These are phyloP conservation scores for Myodes glareolus DNA, from an alignment of 2,113 vertebrate genomes.

Conservation along the genomic window DNA sequence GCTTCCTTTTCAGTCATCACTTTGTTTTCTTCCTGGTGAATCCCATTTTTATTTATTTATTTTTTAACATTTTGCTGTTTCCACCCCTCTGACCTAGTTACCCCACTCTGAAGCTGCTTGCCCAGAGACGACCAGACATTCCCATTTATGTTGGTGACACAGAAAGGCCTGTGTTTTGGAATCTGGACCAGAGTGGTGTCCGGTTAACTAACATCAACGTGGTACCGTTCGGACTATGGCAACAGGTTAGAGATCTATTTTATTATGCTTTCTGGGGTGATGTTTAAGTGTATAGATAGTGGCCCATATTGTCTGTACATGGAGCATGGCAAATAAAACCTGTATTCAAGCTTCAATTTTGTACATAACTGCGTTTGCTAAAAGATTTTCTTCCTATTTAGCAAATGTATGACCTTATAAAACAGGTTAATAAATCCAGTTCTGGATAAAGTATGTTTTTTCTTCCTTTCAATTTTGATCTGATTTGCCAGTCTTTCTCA, in stretches of 20 bases:
- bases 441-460: not conserved
- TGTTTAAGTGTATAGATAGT: not conserved
- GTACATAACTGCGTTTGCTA: not conserved
- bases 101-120: conserved; percentile 85
- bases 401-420: not conserved
- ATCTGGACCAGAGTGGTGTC: conserved; percentile 86
- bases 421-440: not conserved
- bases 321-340: not conserved
- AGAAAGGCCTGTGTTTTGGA: conserved; percentile 90
- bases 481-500: not conserved
- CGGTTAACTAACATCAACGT: conserved; percentile 88
- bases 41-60: not conserved
- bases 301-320: not conserved
- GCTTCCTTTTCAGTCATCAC: not conserved
- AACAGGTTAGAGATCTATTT: conserved; percentile 80
- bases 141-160: conserved; percentile 90
- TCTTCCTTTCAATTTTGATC: not conserved
- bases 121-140: conserved; percentile 83
- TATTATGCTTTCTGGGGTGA: not conserved
- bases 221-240: conserved; percentile 89
- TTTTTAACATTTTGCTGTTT: not conserved
- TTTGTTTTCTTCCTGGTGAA: not conserved
- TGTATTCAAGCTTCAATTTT: not conserved
- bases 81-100: conserved; percentile 77
- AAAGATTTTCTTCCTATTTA: conserved; percentile 1